Evolutionary conservation across 2,113 vertebrate genomes (phyloP).

Genomic region (Ahaetulla prasina): DNA sequence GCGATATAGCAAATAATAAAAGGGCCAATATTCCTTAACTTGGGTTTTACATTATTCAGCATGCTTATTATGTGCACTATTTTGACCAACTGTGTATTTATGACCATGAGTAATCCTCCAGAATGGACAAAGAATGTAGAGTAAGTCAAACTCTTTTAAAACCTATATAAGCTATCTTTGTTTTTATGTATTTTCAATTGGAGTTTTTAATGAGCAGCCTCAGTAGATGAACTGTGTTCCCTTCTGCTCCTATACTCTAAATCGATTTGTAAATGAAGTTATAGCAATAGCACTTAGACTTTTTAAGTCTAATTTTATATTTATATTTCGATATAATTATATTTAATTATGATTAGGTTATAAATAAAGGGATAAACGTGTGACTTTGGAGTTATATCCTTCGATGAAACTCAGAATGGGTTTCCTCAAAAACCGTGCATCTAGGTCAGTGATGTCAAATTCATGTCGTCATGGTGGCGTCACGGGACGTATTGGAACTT

Average conservation of each 20-base stretch:
- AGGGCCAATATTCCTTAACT: constrained; percentile 78
- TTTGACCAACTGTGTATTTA: constrained; percentile 99
- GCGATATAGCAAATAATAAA: background rate
- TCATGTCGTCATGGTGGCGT: too few species aligned
- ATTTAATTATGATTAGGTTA: background rate
- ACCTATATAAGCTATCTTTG: background rate
- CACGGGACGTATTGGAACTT: too few species aligned
- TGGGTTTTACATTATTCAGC: constrained; percentile 86
- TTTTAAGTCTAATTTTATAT: background rate
- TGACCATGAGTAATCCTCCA: constrained; percentile 96
- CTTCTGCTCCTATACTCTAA: background rate
- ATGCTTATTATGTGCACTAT: constrained; percentile 99
- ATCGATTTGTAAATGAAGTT: background rate
- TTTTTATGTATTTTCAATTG: background rate
- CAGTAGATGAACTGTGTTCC: background rate
- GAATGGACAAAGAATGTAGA: constrained; percentile 98
- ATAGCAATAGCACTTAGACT: background rate
- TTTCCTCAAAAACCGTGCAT: background rate
- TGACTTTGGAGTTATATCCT: background rate
- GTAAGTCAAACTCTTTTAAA: constrained; percentile 76
- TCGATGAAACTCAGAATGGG: background rate
- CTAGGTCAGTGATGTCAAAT: background rate
- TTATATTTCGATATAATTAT: background rate
- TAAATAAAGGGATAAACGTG: background rate
- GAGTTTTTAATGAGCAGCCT: background rate